These are phyloP conservation scores for Celastrina argiolus DNA, from an alignment of 2,888 invertebrate species.

Conservation along the genomic window DNA sequence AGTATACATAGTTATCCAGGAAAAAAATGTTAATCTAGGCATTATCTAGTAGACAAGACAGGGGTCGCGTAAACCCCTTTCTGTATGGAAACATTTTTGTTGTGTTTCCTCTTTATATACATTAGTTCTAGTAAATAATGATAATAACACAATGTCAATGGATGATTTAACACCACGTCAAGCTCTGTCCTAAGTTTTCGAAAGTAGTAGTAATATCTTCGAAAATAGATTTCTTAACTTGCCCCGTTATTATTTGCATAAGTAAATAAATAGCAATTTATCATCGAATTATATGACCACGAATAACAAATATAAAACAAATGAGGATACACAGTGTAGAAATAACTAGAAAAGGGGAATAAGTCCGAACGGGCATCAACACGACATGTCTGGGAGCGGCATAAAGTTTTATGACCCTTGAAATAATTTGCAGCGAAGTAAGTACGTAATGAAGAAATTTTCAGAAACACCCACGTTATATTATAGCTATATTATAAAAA, in stretches of 20 bases:
- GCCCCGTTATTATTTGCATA: neutral
- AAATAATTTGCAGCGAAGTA: conserved; percentile 8
- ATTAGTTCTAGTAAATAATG: too few species aligned
- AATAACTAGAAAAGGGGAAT: neutral
- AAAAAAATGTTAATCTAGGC: too few species aligned
- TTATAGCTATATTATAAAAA: neutral
- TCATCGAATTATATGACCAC: neutral
- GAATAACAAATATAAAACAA: conserved; percentile 2
- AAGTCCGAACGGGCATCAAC: neutral
- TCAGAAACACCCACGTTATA: neutral
- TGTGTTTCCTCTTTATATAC: too few species aligned
- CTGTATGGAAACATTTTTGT: too few species aligned
- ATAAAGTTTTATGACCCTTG: conserved; percentile 2
- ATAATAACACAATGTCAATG: too few species aligned
- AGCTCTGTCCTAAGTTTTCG: too few species aligned
- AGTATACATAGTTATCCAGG: too few species aligned
- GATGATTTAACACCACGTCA: too few species aligned
- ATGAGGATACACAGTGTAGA: neutral
- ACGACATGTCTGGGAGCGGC: neutral
- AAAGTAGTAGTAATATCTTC: too few species aligned
- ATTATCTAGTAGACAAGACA: too few species aligned
- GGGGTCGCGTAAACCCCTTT: too few species aligned
- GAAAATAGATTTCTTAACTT: too few species aligned
- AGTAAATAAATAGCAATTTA: neutral
- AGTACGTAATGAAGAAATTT: conserved; percentile 1